A percentile compares a stretch with the other conserved stretches of the same genome.
These are phyloP conservation scores for Cryptoblepharus egeriae DNA, from an alignment of 2,797 vertebrate genomes.

Conservation along the genomic window DNA sequence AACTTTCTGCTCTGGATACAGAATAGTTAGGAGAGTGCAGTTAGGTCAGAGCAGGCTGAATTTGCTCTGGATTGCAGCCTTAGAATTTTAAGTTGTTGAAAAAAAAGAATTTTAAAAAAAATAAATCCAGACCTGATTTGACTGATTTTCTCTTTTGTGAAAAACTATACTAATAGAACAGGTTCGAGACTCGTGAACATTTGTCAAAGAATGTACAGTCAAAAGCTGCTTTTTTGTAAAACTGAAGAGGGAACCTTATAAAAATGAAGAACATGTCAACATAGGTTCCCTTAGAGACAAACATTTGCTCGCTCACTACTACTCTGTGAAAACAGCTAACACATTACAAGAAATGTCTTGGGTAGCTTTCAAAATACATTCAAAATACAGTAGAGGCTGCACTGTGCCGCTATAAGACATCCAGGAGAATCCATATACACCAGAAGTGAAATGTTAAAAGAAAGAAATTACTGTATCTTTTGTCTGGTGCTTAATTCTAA, in stretches of 20 bases:
- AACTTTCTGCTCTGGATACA: too few relatives aligned
- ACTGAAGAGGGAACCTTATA: neutral
- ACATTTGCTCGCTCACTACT: neutral
- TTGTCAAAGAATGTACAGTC: neutral
- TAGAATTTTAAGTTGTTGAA: too few relatives aligned
- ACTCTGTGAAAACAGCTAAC: neutral
- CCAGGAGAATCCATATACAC: neutral
- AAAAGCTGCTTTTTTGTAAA: neutral
- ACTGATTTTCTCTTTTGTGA: too few relatives aligned
- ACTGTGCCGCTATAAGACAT: neutral
- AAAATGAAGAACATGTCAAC: neutral
- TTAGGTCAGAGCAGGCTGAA: too few relatives aligned
- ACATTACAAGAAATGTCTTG: neutral
- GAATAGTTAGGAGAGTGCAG: too few relatives aligned
- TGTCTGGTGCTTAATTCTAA: neutral
- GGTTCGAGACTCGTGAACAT: too few relatives aligned
- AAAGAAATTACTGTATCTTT: neutral
- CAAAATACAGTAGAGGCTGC: neutral
- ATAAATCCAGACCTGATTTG: too few relatives aligned
- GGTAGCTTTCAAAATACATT: neutral
- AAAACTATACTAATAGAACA: too few relatives aligned
- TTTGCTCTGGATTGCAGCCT: too few relatives aligned
- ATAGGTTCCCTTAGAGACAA: too few relatives aligned
- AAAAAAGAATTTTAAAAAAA: too few relatives aligned
- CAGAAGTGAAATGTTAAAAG: neutral